These are phyloP conservation scores for Eutrigla gurnardus DNA, from an alignment of 2,797 vertebrate genomes.

Conservation along the genomic window DNA sequence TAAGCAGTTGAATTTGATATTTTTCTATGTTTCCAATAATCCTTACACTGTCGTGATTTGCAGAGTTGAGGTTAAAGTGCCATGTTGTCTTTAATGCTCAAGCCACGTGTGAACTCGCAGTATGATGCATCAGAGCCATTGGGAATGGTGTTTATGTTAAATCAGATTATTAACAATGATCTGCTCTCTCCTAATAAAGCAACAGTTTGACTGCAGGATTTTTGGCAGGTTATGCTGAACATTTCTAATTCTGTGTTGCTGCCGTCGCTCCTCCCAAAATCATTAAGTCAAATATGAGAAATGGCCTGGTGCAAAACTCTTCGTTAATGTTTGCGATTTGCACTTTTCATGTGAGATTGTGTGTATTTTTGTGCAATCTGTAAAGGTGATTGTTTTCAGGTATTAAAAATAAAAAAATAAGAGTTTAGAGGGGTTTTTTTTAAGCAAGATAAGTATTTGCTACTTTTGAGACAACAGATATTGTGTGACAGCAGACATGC, in stretches of 20 bases:
- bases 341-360: constrained; percentile 71
- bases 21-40: constrained; percentile 54
- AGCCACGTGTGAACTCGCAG: constrained; percentile 24
- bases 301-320: constrained; percentile 39
- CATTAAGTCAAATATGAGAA: constrained; percentile 24
- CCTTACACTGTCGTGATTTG: constrained; percentile 29
- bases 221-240: constrained; percentile 26
- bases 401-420: constrained; percentile 59
- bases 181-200: constrained; percentile 17
- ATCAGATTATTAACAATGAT: constrained; percentile 1
- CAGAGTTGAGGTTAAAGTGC: constrained; percentile 63
- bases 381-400: constrained; percentile 71
- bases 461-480: not conserved
- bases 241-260: constrained; percentile 40
- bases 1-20: constrained; percentile 45
- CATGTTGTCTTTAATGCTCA: constrained; percentile 53
- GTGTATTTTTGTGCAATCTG: constrained; percentile 67
- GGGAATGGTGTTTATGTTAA: constrained; percentile 1
- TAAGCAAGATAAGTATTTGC: not conserved
- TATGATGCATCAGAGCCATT: constrained; percentile 7
- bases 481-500: not conserved
- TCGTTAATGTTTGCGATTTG: constrained; percentile 72
- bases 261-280: constrained; percentile 47
- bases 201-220: constrained; percentile 26
- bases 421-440: not conserved